A percentile compares a stretch with the other conserved stretches of the same genome.
Evolutionary conservation across 2,113 vertebrate species (phyloP).

Genomic region (Asarcornis scutulata): DNA sequence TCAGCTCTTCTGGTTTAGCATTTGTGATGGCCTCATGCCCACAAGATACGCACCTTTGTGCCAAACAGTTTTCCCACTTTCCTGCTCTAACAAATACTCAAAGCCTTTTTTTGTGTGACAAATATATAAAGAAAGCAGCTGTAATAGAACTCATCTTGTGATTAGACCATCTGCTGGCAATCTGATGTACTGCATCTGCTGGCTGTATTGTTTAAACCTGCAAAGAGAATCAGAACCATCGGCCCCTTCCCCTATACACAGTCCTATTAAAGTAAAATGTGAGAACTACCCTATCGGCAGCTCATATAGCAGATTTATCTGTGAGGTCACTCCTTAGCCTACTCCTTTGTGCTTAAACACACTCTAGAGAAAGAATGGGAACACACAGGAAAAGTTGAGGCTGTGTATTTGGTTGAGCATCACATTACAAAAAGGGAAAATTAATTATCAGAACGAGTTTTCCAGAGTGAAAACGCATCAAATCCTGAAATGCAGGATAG

Average conservation of each 20-base stretch:
- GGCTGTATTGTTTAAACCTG: neutral
- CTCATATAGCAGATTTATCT: neutral
- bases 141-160: neutral
- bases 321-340: neutral
- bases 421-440: neutral
- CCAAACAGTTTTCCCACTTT: neutral
- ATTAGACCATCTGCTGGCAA: slow-evolving; percentile 47
- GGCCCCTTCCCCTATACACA: neutral
- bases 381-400: neutral
- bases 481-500: neutral
- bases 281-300: neutral
- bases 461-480: neutral
- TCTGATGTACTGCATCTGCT: neutral
- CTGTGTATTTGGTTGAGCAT: neutral
- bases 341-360: neutral
- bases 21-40: neutral
- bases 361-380: neutral
- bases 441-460: neutral
- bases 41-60: neutral
- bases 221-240: neutral
- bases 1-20: neutral
- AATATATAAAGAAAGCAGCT: neutral
- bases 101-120: neutral
- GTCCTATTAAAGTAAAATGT: neutral
- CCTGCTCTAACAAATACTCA: neutral